These are phyloP conservation scores for Galerucella pusilla DNA, from an alignment of 2,888 invertebrate genomes.

Conservation along the genomic window DNA sequence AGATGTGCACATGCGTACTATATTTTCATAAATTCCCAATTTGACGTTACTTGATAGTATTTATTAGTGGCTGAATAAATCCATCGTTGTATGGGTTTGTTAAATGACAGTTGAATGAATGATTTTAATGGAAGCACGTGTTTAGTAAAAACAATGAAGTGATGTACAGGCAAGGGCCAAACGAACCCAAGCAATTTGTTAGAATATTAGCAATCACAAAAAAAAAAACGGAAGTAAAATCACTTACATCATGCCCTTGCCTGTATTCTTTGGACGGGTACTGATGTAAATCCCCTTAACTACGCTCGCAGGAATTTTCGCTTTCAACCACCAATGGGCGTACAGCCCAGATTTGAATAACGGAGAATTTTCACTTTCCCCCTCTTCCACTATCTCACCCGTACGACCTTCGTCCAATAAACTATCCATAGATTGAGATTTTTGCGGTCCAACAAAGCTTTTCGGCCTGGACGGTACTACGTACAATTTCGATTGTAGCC, in stretches of 20 bases:
- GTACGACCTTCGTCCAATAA: constrained; percentile 47
- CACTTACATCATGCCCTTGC: constrained; percentile 62
- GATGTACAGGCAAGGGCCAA: constrained; percentile 55
- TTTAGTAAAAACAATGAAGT: constrained; percentile 37
- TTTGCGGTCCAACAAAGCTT: constrained; percentile 46
- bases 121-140: constrained; percentile 13
- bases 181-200: constrained; percentile 49
- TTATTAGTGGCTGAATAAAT: too few species aligned
- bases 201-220: constrained; percentile 37
- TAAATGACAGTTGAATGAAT: constrained; percentile 5
- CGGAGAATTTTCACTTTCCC: constrained; percentile 56
- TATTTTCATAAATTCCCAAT: not conserved
- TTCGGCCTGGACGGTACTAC: constrained; percentile 25
- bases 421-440: constrained; percentile 58
- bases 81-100: not conserved
- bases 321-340: constrained; percentile 95
- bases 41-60: not conserved
- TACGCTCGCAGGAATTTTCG: constrained; percentile 78
- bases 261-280: constrained; percentile 60
- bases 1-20: not conserved
- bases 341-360: constrained; percentile 86
- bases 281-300: constrained; percentile 64
- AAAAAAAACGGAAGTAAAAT: constrained; percentile 23
- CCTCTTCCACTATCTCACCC: constrained; percentile 42
- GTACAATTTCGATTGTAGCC: constrained; percentile 68